Base-by-base conservation (phyloP, 2,113 vertebrate species). In the Syngnathus scovelli region DNA sequence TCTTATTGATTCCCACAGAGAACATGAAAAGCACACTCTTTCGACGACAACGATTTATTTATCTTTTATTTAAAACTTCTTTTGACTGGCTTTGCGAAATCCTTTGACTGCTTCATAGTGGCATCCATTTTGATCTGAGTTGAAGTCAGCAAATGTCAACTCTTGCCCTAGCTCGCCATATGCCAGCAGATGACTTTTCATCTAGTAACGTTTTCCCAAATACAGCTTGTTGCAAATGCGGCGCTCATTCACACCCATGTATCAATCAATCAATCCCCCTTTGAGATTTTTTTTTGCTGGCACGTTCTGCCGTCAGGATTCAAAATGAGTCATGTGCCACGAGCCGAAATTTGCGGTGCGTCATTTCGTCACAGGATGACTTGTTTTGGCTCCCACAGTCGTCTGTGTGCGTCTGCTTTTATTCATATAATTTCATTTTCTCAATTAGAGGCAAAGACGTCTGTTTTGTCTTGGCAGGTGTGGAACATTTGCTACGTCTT, bases 331-430 rank as follows among this genome's bases (percentile, higher is more conserved):
- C 84, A 88, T 74, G 70, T 67, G 23, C 69, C 79, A 71, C 61
- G 74, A 88, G 82, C 68, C 83, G 81, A 77, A 60, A 64, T 33
- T 74, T 81, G 80, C 78, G 80, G 86, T 84, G 27, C 87, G 82
- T 79, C 72, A 76, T 75, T 83, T 80, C 73, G 71, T 85, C 80
- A 76, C 62, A 78, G 74, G 73, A 70, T 69, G 61, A 70, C 72
- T 85, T 79, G 87, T 85, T 77, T 69, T 82, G 61, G 74, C 65
- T 68, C 72, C 76, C 72, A 78, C 75, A 48, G 41, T 41, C 43
- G 38, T 38, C 37, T 38, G 33, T 39, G 11, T 55, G 52, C 21
- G 12, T 55, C 52, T 27, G 21, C 52, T 55, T 55, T 55, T 55
- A 55, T 23, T 10, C 5, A 12, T 54, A 54, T 62, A 6, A 62